Conservation (phyloP, 35 echinoderm and acorn worm species). For the Lytechinus variegatus region DNA sequence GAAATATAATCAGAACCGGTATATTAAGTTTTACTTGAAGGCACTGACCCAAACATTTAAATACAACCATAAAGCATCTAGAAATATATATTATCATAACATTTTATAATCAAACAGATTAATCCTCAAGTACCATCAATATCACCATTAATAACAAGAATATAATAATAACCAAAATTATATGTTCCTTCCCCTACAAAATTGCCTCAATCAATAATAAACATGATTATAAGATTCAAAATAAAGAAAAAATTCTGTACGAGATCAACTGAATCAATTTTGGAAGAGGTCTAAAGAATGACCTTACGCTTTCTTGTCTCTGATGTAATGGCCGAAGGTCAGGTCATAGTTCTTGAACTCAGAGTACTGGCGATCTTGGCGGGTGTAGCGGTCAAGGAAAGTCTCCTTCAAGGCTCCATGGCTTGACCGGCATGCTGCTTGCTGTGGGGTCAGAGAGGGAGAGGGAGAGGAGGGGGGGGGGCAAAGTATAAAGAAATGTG, state of each 20-base stretch:
- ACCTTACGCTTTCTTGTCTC: constrained; percentile 36
- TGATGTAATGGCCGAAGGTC: constrained; percentile 86
- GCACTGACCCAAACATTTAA: too few species aligned
- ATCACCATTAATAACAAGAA: too few species aligned
- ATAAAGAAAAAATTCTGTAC: neutral
- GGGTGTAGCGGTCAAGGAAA: constrained; percentile 65
- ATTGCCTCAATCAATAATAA: neutral
- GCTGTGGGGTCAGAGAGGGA: constrained; percentile 56
- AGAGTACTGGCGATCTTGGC: constrained; percentile 88
- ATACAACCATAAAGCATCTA: too few species aligned
- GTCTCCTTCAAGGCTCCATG: constrained; percentile 67
- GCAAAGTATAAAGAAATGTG: neutral
- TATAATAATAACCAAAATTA: too few species aligned
- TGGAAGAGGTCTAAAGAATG: neutral
- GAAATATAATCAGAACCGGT: too few species aligned
- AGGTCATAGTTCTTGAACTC: constrained; percentile 91
- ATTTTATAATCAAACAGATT: too few species aligned
- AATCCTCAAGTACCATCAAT: too few species aligned
- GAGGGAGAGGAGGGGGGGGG: neutral
- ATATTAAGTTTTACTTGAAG: too few species aligned
- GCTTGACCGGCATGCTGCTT: constrained; percentile 84
- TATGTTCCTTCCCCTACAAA: too few species aligned
- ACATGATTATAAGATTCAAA: neutral
- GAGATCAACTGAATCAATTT: neutral
- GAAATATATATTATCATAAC: too few species aligned